A percentile compares a stretch with the other conserved stretches of the same genome.
Evolutionary conservation across 2,797 vertebrate species (phyloP).

Genomic region (Phalloptychus januarius): DNA sequence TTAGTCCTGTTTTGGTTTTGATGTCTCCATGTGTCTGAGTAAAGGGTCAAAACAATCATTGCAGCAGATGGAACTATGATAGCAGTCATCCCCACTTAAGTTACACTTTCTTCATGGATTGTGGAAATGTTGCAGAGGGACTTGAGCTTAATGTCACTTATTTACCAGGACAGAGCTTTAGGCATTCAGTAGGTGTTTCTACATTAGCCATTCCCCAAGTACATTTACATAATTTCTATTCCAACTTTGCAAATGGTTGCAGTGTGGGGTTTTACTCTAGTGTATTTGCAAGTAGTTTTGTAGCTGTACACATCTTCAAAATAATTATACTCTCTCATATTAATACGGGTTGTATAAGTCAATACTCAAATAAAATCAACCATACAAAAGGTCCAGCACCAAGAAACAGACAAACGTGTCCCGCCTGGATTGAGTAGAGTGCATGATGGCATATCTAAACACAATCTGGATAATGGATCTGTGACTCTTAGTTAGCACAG

Average conservation of each 20-base stretch:
- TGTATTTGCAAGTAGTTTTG: not conserved
- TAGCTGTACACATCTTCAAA: not conserved
- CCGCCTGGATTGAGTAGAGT: constrained; percentile 22
- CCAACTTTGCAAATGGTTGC: constrained; percentile 7
- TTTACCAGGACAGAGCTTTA: constrained; percentile 3
- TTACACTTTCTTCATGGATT: constrained; percentile 24
- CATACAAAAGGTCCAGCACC: constrained; percentile 14
- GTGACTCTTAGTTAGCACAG: constrained; percentile 67
- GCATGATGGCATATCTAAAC: constrained; percentile 70
- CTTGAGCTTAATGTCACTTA: constrained; percentile 20
- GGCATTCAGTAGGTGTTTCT: not conserved
- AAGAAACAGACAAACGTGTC: constrained; percentile 27
- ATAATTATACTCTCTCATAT: constrained; percentile 3
- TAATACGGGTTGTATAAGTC: not conserved
- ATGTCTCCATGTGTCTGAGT: constrained; percentile 30
- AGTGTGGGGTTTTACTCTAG: not conserved
- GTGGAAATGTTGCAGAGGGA: constrained; percentile 17
- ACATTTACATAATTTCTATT: constrained; percentile 1
- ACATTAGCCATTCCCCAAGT: not conserved
- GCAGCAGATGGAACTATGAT: constrained; percentile 24
- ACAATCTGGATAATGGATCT: constrained; percentile 72
- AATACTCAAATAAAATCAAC: constrained; percentile 1
- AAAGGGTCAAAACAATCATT: constrained; percentile 30
- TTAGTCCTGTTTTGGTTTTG: constrained; percentile 38
- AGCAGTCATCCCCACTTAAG: constrained; percentile 3